These are phyloP conservation scores for Octopus sinensis DNA, from an alignment of 1,140 invertebrate genomes.

Conservation along the genomic window DNA sequence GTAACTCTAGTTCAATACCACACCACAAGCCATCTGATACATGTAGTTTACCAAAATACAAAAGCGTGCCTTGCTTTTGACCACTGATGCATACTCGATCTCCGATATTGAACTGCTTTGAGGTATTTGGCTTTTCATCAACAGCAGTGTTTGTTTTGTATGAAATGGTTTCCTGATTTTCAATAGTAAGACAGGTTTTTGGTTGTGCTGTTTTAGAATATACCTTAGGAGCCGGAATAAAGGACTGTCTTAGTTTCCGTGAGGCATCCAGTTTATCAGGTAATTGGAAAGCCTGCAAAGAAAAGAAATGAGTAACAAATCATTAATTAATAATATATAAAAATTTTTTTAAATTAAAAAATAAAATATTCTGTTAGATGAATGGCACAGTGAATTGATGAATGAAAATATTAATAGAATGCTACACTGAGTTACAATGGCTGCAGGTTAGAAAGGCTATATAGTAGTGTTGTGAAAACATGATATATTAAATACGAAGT, in stretches of 20 bases:
- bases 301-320: neutral
- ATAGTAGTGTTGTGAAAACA: too few relatives aligned
- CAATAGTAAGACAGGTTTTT: neutral
- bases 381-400: too few relatives aligned
- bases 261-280: slow-evolving; percentile 30
- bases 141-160: neutral
- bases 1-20: slow-evolving; percentile 52
- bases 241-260: slow-evolving; percentile 34
- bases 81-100: slow-evolving; percentile 43
- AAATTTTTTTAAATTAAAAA: too few relatives aligned
- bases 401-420: too few relatives aligned
- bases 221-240: slow-evolving; percentile 35
- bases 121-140: too few relatives aligned
- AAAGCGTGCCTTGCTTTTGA: slow-evolving; percentile 42
- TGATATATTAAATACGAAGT: too few relatives aligned
- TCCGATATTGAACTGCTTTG: slow-evolving; percentile 15
- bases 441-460: too few relatives aligned
- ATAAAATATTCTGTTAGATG: too few relatives aligned
- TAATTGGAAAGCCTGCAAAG: slow-evolving; percentile 31
- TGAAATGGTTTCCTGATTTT: neutral
- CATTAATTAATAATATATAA: too few relatives aligned
- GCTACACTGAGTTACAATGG: too few relatives aligned
- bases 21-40: slow-evolving; percentile 53
- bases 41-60: slow-evolving; percentile 45
- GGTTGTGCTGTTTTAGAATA: neutral